phyloP scores from a whole-genome alignment of 2,113 vertebrate species.

The Dinomys branickii region DNA sequence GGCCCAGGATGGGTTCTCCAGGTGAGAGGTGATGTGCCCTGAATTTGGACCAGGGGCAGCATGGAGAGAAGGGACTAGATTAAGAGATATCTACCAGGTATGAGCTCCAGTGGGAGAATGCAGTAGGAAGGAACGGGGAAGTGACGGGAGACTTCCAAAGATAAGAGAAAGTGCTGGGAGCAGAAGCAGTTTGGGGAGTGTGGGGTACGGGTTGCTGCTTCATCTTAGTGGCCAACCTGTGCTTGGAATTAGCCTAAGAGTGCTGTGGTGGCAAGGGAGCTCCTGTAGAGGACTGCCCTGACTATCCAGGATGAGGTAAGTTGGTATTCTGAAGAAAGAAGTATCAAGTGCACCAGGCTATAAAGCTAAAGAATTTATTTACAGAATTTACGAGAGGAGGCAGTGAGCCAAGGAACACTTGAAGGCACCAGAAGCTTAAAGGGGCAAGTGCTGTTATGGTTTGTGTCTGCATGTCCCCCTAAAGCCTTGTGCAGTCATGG shows the following conservation, averaged over 20 bases:
- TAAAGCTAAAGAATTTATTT: not conserved
- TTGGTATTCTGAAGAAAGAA: not conserved
- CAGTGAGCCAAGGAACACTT: not conserved
- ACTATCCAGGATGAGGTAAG: no score
- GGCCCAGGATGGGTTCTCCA: not conserved
- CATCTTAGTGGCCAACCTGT: no score
- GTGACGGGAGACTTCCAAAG: not conserved
- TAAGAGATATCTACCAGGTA: not conserved
- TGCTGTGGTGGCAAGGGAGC: not conserved
- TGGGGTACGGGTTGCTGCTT: not conserved
- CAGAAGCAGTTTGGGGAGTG: not conserved
- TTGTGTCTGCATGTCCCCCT: no score
- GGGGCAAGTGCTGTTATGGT: not conserved
- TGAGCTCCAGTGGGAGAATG: not conserved
- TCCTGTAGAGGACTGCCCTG: not conserved
- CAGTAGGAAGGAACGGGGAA: not conserved
- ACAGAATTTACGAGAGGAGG: not conserved
- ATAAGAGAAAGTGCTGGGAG: not conserved
- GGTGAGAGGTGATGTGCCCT: not conserved
- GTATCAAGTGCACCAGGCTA: not conserved
- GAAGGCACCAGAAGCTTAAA: not conserved
- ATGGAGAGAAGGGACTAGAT: not conserved
- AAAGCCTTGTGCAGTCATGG: no score
- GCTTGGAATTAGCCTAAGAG: not conserved
- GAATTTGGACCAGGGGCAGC: not conserved